Base-by-base conservation (phyloP, 2,797 vertebrate genomes). In the Tapirus indicus region DNA sequence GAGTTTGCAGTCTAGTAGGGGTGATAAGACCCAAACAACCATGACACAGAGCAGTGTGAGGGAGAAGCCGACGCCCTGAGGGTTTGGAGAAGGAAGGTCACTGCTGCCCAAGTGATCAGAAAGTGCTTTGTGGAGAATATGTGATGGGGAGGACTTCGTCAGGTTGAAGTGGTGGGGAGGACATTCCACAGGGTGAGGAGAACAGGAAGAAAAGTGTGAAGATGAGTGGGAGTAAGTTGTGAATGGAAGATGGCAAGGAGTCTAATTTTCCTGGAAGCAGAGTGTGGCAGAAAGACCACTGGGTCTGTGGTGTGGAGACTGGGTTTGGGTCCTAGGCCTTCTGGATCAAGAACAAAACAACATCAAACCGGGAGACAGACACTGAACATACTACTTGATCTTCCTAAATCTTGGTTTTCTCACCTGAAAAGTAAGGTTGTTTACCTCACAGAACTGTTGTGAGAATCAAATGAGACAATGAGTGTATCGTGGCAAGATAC, bases 11-110 rank as follows among this genome's bases (percentile, higher is more conserved):
- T 62, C 44, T 41, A 25, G 27, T 32, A 56, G 23, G 6, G 35
- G 20, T 68, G 44, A 14, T 35, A 14, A 82, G 16, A 47, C 5
- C 35, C 66, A 44, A 18, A 68, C 38, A 44, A 11, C 4, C 13
- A 2, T 7, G 7, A 16, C 3, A 12, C 29, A 62, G 44, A 41
- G 20, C 8, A 4, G 47, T 3, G 0, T 23, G 29, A 38, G 38
- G 32, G 11, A 14, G n/a, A 12, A 18, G 20, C 18, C 5, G 4
- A 3, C 0, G 13, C 35, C 47, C 18, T 17, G 7, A 14, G 29
- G n/a, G 13, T 38, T 23, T 44, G 56, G 21, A 17, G 38, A 27
- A 3, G 27, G 38, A 68, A 38, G 35, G 21, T 49, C 41, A 20
- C 58, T 41, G 41, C 35, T 41, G 23, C 64, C 10, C 5, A 5